Evolutionary conservation across 2,888 invertebrate genomes (phyloP).

Genomic region (Callyntrura sp.): DNA sequence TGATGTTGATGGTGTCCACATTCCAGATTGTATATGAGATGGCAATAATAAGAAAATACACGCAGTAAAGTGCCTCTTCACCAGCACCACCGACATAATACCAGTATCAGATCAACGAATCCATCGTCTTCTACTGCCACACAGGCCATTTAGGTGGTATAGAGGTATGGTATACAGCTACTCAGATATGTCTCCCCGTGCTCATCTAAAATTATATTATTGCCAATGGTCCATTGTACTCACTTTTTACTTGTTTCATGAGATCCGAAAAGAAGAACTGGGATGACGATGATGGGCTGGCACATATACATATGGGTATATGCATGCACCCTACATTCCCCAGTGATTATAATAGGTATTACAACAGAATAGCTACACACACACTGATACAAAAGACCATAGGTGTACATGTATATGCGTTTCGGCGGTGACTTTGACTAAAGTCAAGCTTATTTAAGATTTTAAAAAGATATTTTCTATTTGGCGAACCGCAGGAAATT

Average conservation of each 20-base stretch:
- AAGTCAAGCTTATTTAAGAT: slow-evolving; percentile 45
- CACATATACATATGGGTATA: background rate
- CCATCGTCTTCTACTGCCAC: slow-evolving; percentile 16
- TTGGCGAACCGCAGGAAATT: slow-evolving; percentile 47
- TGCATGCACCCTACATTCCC: slow-evolving; percentile 52
- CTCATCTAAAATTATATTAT: slow-evolving; percentile 74
- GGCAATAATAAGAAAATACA: slow-evolving; percentile 71
- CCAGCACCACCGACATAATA: slow-evolving; percentile 22
- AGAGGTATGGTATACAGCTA: background rate
- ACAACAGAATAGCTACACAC: background rate
- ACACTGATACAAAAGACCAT: background rate
- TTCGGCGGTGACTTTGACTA: slow-evolving; percentile 43
- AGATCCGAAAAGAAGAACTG: slow-evolving; percentile 32
- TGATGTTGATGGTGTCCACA: slow-evolving; percentile 56
- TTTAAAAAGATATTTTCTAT: slow-evolving; percentile 10
- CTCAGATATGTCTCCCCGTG: slow-evolving; percentile 20
- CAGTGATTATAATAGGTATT: slow-evolving; percentile 52
- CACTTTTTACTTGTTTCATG: slow-evolving; percentile 64
- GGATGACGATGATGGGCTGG: background rate
- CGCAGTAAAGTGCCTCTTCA: slow-evolving; percentile 60
- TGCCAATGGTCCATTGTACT: slow-evolving; percentile 72
- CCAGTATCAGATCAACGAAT: slow-evolving; percentile 33
- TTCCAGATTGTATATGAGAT: slow-evolving; percentile 75
- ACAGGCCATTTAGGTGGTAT: background rate
- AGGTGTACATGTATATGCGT: background rate